These are phyloP conservation scores for Thunnus albacares DNA, from an alignment of 2,797 vertebrate genomes.

Conservation along the genomic window DNA sequence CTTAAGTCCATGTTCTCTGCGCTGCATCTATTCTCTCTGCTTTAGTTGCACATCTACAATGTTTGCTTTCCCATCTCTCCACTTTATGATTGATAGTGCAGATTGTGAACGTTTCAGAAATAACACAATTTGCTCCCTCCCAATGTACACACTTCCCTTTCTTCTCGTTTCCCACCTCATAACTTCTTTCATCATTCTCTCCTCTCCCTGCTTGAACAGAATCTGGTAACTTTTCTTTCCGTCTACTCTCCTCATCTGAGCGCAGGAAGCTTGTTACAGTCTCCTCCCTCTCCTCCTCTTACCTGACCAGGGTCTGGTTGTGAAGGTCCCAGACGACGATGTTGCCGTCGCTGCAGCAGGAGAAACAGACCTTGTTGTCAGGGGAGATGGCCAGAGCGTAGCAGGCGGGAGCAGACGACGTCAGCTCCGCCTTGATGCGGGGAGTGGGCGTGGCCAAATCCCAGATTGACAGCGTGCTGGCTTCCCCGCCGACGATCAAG, in stretches of 20 bases:
- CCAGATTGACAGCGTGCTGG: conserved; percentile 85
- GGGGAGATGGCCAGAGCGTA: conserved; percentile 84
- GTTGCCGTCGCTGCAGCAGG: conserved; percentile 92
- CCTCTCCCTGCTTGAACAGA: not conserved
- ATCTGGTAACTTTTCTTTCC: conserved; percentile 9
- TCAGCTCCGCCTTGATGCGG: conserved; percentile 84
- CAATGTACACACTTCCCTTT: not conserved
- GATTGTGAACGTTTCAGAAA: conserved; percentile 9
- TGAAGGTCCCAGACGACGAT: conserved; percentile 85
- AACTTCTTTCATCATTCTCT: not conserved
- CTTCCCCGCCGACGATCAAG: conserved; percentile 82
- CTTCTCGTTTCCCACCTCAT: conserved; percentile 14
- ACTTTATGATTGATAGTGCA: conserved; percentile 15
- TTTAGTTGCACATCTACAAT: not conserved
- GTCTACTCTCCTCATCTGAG: not conserved
- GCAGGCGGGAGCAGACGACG: conserved; percentile 81
- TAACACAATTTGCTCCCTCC: conserved; percentile 8
- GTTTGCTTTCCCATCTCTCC: conserved; percentile 10
- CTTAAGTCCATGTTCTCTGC: not conserved
- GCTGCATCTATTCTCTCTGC: not conserved
- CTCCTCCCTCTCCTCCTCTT: not conserved
- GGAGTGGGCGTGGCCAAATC: conserved; percentile 84
- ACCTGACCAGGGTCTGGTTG: conserved; percentile 84
- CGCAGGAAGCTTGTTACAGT: not conserved
- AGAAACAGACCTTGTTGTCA: conserved; percentile 90